These are phyloP conservation scores for Anableps anableps DNA, from an alignment of 2,797 vertebrate genomes.

Conservation along the genomic window DNA sequence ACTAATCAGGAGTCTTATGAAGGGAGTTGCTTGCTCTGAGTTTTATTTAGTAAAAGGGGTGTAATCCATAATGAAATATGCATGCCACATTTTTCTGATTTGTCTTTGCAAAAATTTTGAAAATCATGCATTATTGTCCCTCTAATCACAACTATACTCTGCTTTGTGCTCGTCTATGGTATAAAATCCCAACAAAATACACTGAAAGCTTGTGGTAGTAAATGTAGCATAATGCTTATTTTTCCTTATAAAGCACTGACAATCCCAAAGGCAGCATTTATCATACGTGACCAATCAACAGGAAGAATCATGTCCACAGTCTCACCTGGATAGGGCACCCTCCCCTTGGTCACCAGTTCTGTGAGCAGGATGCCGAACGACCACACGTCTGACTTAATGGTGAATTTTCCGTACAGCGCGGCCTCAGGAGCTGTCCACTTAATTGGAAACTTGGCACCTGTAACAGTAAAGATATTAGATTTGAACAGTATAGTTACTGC, in stretches of 20 bases:
- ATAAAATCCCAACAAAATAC: neutral
- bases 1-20: too few species aligned
- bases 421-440: constrained; percentile 99
- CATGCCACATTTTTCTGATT: too few species aligned
- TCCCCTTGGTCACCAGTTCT: constrained; percentile 98
- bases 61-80: neutral
- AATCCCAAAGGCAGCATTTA: constrained; percentile 21
- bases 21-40: neutral
- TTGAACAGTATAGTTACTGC: neutral
- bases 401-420: constrained; percentile 96
- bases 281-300: constrained; percentile 20
- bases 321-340: constrained; percentile 97
- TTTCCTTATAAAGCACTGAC: neutral
- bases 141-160: neutral
- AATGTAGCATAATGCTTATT: neutral
- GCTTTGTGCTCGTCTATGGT: neutral
- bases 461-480: constrained; percentile 21
- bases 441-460: constrained; percentile 98
- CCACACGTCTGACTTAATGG: constrained; percentile 99
- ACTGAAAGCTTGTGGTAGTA: neutral
- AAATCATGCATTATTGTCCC: neutral
- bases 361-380: constrained; percentile 99
- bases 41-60: neutral
- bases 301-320: neutral
- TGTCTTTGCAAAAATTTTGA: neutral